These are phyloP conservation scores for Aricia artaxerxes DNA, from an alignment of 2,888 invertebrate species.

Conservation along the genomic window DNA sequence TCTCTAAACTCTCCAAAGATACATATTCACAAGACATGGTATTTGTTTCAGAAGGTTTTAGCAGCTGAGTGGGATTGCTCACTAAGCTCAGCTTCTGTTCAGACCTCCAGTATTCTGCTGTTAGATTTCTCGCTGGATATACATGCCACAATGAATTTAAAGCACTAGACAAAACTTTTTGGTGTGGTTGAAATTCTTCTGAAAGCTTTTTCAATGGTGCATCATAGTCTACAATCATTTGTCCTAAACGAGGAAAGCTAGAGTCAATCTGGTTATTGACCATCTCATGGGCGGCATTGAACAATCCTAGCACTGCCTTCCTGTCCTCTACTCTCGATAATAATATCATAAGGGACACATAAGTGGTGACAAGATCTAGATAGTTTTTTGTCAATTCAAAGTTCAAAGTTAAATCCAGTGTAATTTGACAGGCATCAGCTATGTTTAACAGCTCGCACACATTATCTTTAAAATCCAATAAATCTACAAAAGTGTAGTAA, in stretches of 20 bases:
- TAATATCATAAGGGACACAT: conserved; percentile 97
- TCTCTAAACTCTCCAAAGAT: conserved; percentile 96
- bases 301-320: conserved; percentile 97
- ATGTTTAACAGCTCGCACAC: conserved; percentile 94
- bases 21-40: conserved; percentile 99
- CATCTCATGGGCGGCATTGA: conserved; percentile 98
- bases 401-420: conserved; percentile 96
- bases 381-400: conserved; percentile 98
- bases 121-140: conserved; percentile 93
- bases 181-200: conserved; percentile 98
- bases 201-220: conserved; percentile 95
- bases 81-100: conserved; percentile 96
- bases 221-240: conserved; percentile 99
- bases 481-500: conserved; percentile 99
- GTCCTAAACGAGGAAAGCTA: conserved; percentile 97
- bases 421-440: conserved; percentile 97
- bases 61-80: conserved; percentile 94
- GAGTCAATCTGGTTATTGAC: conserved; percentile 93
- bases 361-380: conserved; percentile 95
- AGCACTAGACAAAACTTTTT: conserved; percentile 91
- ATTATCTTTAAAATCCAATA: conserved; percentile 98
- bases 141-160: conserved; percentile 92
- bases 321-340: conserved; percentile 99
- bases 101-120: conserved; percentile 96
- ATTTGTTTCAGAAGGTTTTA: conserved; percentile 96